Conservation (phyloP, 2,888 invertebrate genomes). For the Xestia sexstrigata region DNA sequence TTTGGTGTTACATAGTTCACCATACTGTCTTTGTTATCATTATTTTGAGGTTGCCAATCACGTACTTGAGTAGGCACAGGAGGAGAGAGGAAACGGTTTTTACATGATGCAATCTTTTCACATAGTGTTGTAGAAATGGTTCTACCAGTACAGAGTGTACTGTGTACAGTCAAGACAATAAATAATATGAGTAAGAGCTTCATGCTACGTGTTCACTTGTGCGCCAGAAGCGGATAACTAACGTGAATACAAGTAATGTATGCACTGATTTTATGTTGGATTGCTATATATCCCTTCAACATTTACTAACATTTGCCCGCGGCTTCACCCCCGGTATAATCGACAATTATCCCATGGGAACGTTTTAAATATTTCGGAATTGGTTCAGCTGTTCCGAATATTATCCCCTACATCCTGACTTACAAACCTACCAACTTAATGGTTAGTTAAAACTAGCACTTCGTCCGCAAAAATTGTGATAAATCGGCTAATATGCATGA, state of each 20-base stretch:
- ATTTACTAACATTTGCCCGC: not conserved
- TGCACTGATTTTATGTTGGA: not conserved
- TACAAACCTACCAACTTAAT: too few species aligned
- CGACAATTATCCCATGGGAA: not conserved
- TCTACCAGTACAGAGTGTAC: conserved; percentile 1
- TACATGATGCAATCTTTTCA: not conserved
- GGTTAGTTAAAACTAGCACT: too few species aligned
- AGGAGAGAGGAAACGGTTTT: not conserved
- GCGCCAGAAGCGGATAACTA: not conserved
- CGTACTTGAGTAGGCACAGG: too few species aligned
- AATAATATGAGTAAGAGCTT: not conserved
- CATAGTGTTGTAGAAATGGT: not conserved
- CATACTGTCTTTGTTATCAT: not conserved
- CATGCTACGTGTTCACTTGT: too few species aligned
- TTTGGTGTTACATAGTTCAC: not conserved
- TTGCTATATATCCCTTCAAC: not conserved
- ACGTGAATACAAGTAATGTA: not conserved
- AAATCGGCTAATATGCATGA: too few species aligned
- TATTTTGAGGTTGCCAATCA: not conserved
- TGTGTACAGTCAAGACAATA: not conserved
- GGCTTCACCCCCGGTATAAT: not conserved
- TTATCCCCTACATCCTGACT: too few species aligned
- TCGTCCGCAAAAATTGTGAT: too few species aligned
- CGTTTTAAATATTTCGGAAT: not conserved
- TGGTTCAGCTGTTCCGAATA: too few species aligned